Base-by-base conservation (phyloP, 1,140 invertebrate species). In the Frieseomelitta varia region DNA sequence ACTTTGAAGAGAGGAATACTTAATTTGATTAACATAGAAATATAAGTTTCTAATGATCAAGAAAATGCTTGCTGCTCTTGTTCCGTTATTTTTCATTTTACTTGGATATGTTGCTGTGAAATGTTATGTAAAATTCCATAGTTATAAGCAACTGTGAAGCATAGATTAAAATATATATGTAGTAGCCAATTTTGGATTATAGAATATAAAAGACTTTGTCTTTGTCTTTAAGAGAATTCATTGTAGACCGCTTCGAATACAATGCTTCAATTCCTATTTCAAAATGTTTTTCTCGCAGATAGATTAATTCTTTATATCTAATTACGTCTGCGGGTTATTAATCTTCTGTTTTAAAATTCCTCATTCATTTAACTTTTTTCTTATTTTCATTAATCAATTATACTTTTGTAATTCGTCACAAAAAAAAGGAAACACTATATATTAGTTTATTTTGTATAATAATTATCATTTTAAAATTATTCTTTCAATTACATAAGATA, bases 41-140 rank as follows among this genome's bases (percentile, higher is more conserved):
- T 78, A 77, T 69, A 78, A 84, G 71, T 63, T 4, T 39, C 17
- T 71, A 71, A 79, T 19, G 67, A 84, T 2, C 11, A 27, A 51
- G 24, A 14, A 55, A 39, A 24, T 61, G 6, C 14, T 12, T n/a
- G 19, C 34, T 4, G 2, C 58, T 65, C 21, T 47, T 77, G 34
- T n/a, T 11, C 4, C 15, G 4, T 47, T 51, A n/a, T 0, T 68
- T 76, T 56, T 27, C 56, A 76, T 76, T 47, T 24, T 65, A 21
- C 24, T 61, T 34, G n/a, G 11, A 51, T 24, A 86, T 84, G 39
- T 47, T 47, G 6, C 39, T 47, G 39, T 47, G 39, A 8, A 47
- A 10, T 27, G 47, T 68, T 80, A 27, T 6, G 19, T 47, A 68
- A n/a, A n/a, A n/a, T 14, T 4, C 3, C 24, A 61, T 24, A 61